Base-by-base conservation (phyloP, 92 coral and sea anemone genomes). In the Epizoanthus ramosus region DNA sequence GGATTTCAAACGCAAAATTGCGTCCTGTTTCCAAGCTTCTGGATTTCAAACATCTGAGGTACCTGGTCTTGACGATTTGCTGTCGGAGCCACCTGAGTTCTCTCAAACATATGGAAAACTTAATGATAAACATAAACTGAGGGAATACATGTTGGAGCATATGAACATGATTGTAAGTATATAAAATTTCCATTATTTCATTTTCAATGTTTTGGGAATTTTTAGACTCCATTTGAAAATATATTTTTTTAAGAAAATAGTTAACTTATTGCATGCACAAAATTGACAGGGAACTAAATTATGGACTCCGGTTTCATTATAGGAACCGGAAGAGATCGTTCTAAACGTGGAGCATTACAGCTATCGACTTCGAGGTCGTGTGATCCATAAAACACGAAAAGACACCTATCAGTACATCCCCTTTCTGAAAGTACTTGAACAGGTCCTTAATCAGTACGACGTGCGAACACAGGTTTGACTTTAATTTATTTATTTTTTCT, bases 381-480 rank as follows among this genome's bases (percentile, higher is more conserved):
- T 45, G 45, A 41, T 41, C 45, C 45, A 41, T 8, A 41, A 41
- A 8, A 41, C 45, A 41, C 53, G 53, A 45, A 45, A 9, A 45
- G 53, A 45, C 53, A 45, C 53, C 10, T 45, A 45, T 10, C 92
- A 88, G 60, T 91, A 91, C 67, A 88, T 91, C 47, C 87, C 95
- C 1, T 68, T 88, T 31, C 45, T 91, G 61, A 86, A 88, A 33
- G 89, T 90, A 2, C 84, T 91, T n/a, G 71, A 85, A 80, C 87
- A 73, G 59, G 70, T 91, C 52, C 75, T 91, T 17, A 91, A 85
- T 50, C 94, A 91, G 68, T 83, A 88, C 60, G 91, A 91, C 28
- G 66, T 91, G 12, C 33, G 88, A 47, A 35, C 84, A 53, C 90
- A 91, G 89, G 89, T 91, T 58, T 63, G 45, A n/a, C n/a, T n/a